Base-by-base conservation (phyloP, 2,113 vertebrate species). In the Podarcis cretensis region DNA sequence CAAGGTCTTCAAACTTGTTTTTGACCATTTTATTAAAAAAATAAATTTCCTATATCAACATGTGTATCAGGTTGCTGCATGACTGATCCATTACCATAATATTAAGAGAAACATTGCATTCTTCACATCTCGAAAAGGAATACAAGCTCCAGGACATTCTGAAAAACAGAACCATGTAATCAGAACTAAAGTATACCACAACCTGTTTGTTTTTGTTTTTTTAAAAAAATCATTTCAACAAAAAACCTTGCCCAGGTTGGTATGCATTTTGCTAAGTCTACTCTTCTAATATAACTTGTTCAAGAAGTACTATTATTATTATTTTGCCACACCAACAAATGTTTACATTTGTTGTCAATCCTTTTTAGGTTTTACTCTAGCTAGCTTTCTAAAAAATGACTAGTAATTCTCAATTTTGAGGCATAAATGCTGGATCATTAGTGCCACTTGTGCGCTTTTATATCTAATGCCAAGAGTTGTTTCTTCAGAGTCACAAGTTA, bases 1-100 rank as follows among this genome's bases (percentile, higher is more conserved):
- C 94, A 93, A 88, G 69, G 91, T 91, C 91, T 90, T 87, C 86
- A 91, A 93, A 94, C 78, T 79, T 69, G 92, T 95, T 95, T 95
- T 90, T 90, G 95, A 95, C 91, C 87, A 80, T 96, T 96, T 96
- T 96, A 96, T 92, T 90, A 94, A 94, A 96, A 95, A 95, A 95
- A 94, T 92, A 95, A 83, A 90, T 91, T 94, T 93, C 92, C 92
- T 90, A 63, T 92, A 90, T 95, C 90, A 93, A 95, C 94, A 95
- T 89, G 87, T 94, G 73, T 94, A 92, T 91, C 88, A 91, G 81
- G 88, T 95, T 94, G 82, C 88, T 94, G 83, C 75, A 93, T 71
- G 88, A 95, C 91, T 91, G 88, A 84, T 93, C 63, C 86, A 88
- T 85, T 93, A 18, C n/a, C 93, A 94, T 91, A 94, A 95, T 93